These are phyloP conservation scores for Oscheius myriophilus DNA, from an alignment of 2,888 invertebrate genomes.

Conservation along the genomic window DNA sequence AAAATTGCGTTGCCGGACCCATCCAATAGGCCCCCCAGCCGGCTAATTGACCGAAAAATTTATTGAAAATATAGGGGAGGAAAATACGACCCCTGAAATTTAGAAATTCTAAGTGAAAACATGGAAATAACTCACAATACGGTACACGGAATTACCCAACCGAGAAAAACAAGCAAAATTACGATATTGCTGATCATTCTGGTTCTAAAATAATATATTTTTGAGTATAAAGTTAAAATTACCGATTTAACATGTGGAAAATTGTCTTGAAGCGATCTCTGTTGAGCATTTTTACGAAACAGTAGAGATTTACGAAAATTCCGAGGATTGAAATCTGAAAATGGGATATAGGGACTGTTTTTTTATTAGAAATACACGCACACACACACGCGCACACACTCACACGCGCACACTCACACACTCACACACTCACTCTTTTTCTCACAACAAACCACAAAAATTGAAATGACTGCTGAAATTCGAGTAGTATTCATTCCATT, in stretches of 20 bases:
- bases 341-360: too few relatives aligned
- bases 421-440: too few relatives aligned
- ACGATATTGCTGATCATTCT: constrained; percentile 2
- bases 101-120: not conserved
- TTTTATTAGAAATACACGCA: too few relatives aligned
- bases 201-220: not conserved
- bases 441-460: too few relatives aligned
- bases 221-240: not conserved
- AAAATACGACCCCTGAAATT: not conserved
- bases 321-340: constrained; percentile 13
- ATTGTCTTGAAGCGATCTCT: constrained; percentile 7
- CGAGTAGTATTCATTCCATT: too few relatives aligned
- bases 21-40: constrained; percentile 26
- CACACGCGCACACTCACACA: too few relatives aligned
- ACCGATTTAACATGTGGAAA: constrained; percentile 13
- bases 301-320: constrained; percentile 3
- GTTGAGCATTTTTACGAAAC: constrained; percentile 9
- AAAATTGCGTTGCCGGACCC: constrained; percentile 21
- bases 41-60: constrained; percentile 19
- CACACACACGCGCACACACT: too few relatives aligned
- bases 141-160: constrained; percentile 13
- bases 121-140: not conserved
- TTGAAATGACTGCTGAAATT: too few relatives aligned
- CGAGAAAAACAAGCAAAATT: constrained; percentile 10
- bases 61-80: constrained; percentile 19